Evolutionary conservation across 2,113 vertebrate species (phyloP), one percentile per base, ranked within the genome.

Genomic region (Callionymus lyra): DNA sequence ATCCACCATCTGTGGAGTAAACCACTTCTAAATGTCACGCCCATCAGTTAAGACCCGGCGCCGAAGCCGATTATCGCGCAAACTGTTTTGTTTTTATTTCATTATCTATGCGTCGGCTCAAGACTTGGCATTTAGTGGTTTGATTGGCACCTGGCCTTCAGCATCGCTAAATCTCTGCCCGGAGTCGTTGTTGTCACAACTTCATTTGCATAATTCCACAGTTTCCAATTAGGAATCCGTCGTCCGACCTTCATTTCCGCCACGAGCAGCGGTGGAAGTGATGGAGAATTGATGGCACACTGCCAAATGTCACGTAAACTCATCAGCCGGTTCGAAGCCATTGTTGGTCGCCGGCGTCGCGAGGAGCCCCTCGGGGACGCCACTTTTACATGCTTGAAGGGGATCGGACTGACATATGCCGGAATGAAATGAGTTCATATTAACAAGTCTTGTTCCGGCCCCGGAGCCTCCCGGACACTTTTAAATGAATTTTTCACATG

Each of bases 401-500:
- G 12, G 19, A 54, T 35, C 16, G 1, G 4, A 21, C 6, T 35
- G 41, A 56, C 42, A 49, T 55, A 36, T 10, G 39, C n/a, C 38
- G 3, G 32, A 35, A 31, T 38, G 33, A 15, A 35, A 50, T 33
- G 6, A 4, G 34, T 6, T 34, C 37, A 16, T 41, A 31, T 18
- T 53, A 38, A 51, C 19, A 55, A n/a, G 34, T 34, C 21, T 55
- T 48, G 19, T 21, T 31, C 16, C 39, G 33, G 31, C 44, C 47
- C n/a, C 56, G 21, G 27, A 39, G 57, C 16, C 55, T 21, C 37
- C 16, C 13, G 47, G 48, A 65, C 63, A 41, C 41, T 12, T 53
- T 72, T 31, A 60, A 49, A 81, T 73, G 17, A 65, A 56, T 63
- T 59, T 80, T 74, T 77, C 18, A 69, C 57, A 41, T 14, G 35